Conservation (phyloP, 1,140 invertebrate species). For the Hyposmocoma kahamanoa region DNA sequence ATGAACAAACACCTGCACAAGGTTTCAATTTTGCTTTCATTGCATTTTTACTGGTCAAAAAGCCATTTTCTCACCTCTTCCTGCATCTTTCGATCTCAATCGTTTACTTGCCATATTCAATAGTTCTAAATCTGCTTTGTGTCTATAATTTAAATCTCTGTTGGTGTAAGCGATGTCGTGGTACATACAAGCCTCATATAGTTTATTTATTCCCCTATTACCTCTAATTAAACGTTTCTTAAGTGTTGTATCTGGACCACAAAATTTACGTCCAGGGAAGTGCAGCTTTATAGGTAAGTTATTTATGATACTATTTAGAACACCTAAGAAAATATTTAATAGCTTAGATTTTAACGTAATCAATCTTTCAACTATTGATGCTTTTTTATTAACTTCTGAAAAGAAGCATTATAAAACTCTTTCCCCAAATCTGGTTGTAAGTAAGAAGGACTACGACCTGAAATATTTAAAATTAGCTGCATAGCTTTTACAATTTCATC, state of each 20-base stretch:
- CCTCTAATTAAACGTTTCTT: background rate
- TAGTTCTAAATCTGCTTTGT: conserved; percentile 7
- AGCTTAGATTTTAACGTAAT: conserved; percentile 60
- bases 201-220: conserved; percentile 4
- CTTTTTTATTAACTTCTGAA: conserved; percentile 55
- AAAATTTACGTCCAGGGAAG: conserved; percentile 3
- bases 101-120: conserved; percentile 2
- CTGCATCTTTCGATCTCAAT: background rate
- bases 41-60: conserved; percentile 3
- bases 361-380: conserved; percentile 59
- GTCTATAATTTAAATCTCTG: background rate
- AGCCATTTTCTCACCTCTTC: conserved; percentile 1
- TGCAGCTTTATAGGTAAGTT: no score
- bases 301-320: no score
- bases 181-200: conserved; percentile 4
- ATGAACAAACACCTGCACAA: background rate
- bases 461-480: conserved; percentile 20
- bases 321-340: conserved; percentile 59
- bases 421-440: conserved; percentile 60
- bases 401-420: conserved; percentile 55
- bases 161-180: conserved; percentile 11
- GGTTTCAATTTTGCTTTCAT: background rate
- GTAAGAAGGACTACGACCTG: conserved; percentile 39
- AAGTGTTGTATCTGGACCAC: conserved; percentile 1
- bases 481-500: conserved; percentile 19